Evolutionary conservation across 2,797 vertebrate genomes (phyloP).

Genomic region (Antrozous pallidus): DNA sequence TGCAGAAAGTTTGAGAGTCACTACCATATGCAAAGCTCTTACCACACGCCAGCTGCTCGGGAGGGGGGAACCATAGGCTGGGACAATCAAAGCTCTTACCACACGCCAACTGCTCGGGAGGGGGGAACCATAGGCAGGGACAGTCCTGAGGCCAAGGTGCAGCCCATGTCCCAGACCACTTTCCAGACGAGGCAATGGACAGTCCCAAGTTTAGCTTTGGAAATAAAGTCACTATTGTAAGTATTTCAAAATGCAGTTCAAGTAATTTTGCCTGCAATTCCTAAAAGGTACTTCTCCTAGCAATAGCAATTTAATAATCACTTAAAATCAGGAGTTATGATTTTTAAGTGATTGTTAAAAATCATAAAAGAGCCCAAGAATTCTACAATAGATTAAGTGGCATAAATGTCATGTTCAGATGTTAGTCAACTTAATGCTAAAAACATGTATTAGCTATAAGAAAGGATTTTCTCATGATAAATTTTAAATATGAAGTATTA

Average conservation of each 20-base stretch:
- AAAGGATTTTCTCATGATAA: constrained; percentile 14
- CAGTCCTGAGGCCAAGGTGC: not conserved
- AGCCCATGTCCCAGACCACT: not conserved
- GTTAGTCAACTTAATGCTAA: constrained; percentile 42
- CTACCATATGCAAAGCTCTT: not conserved
- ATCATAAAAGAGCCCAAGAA: not conserved
- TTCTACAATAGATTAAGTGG: not conserved
- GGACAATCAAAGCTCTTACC: not conserved
- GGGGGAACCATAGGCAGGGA: not conserved
- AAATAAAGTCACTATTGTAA: not conserved
- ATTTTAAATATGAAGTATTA: constrained; percentile 20
- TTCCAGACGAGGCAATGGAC: not conserved
- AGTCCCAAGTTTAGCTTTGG: not conserved
- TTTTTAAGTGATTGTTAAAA: too few relatives aligned
- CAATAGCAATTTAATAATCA: constrained; percentile 33
- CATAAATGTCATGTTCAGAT: not conserved
- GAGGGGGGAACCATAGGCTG: accelerated
- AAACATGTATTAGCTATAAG: not conserved
- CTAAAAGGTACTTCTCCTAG: not conserved
- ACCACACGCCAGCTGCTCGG: not conserved
- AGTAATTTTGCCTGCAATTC: not conserved
- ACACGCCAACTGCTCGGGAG: accelerated
- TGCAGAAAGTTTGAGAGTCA: not conserved
- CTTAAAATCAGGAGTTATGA: not conserved
- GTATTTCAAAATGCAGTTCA: not conserved